Evolutionary conservation across 2,797 vertebrate species (phyloP).

Genomic region (Brachyrhaphis roseni): DNA sequence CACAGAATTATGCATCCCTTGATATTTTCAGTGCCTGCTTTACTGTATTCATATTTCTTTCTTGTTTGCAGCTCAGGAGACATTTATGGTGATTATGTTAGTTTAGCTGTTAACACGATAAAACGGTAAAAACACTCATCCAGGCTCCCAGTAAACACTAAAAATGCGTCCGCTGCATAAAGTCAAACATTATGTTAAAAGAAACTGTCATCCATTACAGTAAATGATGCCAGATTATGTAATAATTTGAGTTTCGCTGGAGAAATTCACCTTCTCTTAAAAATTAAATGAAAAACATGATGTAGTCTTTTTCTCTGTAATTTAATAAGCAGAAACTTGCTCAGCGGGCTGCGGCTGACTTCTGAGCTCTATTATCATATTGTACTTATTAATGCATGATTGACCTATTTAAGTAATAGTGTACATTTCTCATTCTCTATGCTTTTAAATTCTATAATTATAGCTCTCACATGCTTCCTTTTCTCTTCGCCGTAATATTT

Average conservation of each 20-base stretch:
- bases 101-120: constrained; percentile 20
- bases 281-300: constrained; percentile 40
- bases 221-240: constrained; percentile 7
- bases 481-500: constrained; percentile 39
- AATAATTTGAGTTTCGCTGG: constrained; percentile 4
- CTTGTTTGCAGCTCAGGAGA: constrained; percentile 26
- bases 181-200: constrained; percentile 24
- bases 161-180: not conserved
- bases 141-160: not conserved
- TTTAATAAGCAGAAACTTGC: constrained; percentile 53
- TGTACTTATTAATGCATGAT: constrained; percentile 68
- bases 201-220: constrained; percentile 6
- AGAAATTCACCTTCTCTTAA: constrained; percentile 29
- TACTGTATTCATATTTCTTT: constrained; percentile 8
- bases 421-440: constrained; percentile 66
- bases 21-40: constrained; percentile 15
- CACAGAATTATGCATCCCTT: constrained; percentile 18
- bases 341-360: constrained; percentile 51
- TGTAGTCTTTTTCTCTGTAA: constrained; percentile 52
- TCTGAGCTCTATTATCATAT: constrained; percentile 60
- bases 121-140: constrained; percentile 17
- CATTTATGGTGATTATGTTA: constrained; percentile 12
- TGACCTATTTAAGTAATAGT: constrained; percentile 71
- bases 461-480: constrained; percentile 44
- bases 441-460: constrained; percentile 66